Evolutionary conservation across 2,888 invertebrate species (phyloP).

Genomic region (Elegia similella): DNA sequence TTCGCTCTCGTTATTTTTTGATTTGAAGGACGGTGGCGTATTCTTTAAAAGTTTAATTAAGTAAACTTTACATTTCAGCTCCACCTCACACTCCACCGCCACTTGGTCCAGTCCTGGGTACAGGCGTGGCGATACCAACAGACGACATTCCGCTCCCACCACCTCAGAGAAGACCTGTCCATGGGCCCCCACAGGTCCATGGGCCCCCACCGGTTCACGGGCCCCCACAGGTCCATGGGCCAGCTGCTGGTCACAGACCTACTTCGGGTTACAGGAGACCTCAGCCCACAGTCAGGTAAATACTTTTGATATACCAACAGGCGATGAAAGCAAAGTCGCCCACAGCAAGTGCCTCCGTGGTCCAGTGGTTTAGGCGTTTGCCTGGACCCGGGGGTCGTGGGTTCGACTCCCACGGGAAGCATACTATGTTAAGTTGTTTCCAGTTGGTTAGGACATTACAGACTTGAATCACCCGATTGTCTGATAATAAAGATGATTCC

Average conservation of each 20-base stretch:
- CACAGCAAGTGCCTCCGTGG: too few relatives aligned
- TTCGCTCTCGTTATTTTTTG: too few relatives aligned
- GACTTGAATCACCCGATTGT: too few relatives aligned
- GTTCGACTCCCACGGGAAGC: too few relatives aligned
- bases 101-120: conserved; percentile 61
- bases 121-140: conserved; percentile 85
- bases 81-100: conserved; percentile 42
- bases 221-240: conserved; percentile 34
- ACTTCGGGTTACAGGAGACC: conserved; percentile 79
- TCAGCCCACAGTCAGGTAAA: conserved; percentile 85
- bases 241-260: not conserved
- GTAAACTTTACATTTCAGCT: conserved; percentile 33
- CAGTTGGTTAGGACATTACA: too few relatives aligned
- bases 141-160: conserved; percentile 72
- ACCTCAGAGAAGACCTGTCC: conserved; percentile 34
- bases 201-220: conserved; percentile 43
- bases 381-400: too few relatives aligned
- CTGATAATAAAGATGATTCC: too few relatives aligned
- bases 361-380: too few relatives aligned
- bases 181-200: conserved; percentile 33
- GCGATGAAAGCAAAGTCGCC: too few relatives aligned
- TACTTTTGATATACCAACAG: not conserved
- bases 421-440: too few relatives aligned
- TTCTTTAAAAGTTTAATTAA: too few relatives aligned
- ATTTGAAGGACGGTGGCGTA: too few relatives aligned